Base-by-base conservation (phyloP, 2,888 invertebrate species). In the Platerodrilus igneus region DNA sequence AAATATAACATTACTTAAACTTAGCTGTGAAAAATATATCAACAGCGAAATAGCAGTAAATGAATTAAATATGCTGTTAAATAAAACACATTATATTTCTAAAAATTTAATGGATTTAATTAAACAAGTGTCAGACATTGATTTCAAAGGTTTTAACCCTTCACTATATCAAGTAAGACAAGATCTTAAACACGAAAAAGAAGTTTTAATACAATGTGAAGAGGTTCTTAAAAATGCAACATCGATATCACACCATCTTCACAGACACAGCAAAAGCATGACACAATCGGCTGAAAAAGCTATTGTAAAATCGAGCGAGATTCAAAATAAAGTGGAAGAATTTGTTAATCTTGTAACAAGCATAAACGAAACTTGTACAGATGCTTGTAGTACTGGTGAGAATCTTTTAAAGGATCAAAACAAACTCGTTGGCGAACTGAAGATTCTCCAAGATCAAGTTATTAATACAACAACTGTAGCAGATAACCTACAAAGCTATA, bases 191-290 rank as follows among this genome's bases (percentile, higher is more conserved):
- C 22, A 35, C 21, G 17, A 18, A 2, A 77, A 79, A 32, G 75
- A 75, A 9, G 70, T 90, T 13, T 75, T 79, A 13, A 86, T 89
- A 58, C 88, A 91, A 55, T 93, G 93, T 0, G 74, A 78, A 4
- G 76, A 78, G 1, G 89, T 91, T 0, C 65, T 91, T 42, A 70
- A 75, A 1, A 79, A 82, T 49, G 92, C 92, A 0, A 77, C 79
- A 45, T 79, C 80, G 48, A 77, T 84, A 28, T 85, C 86, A 0
- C 77, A 78, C 8, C 81, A 84, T 62, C 83, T 86, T 53, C 92
- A 91, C n/a, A 86, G 86, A 47, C 89, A 91, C 58, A 88, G 86
- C 2, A 76, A 81, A 4, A 81, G 86, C 55, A 89, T 95, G 82
- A 87, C 90, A 1, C 77, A 81, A 3, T 79, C 92, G 31, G 91